A percentile compares a stretch with the other conserved stretches of the same genome.
These are phyloP conservation scores for Rotaria socialis DNA, from an alignment of 2,888 invertebrate genomes.

Conservation along the genomic window DNA sequence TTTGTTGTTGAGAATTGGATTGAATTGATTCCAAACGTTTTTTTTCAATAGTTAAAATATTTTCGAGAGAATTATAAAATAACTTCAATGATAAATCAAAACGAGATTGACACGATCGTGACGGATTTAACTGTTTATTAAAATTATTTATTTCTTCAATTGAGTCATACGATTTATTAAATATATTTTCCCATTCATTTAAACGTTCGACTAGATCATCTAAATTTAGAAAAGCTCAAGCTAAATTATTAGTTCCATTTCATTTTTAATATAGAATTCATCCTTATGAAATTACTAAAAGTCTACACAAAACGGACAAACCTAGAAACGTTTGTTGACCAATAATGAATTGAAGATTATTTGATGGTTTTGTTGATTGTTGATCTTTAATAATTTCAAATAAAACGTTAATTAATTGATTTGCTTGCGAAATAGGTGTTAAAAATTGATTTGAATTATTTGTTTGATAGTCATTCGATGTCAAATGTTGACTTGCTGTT, in stretches of 20 bases:
- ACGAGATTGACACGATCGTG: neutral
- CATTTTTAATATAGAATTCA: too few species aligned
- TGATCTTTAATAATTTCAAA: neutral
- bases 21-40: neutral
- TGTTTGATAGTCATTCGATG: too few species aligned
- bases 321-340: neutral
- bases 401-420: neutral
- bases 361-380: neutral
- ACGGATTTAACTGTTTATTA: neutral
- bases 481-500: neutral
- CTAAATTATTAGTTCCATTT: too few species aligned
- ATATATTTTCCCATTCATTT: neutral
- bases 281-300: too few species aligned
- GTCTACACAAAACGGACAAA: neutral
- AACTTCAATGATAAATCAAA: conserved; percentile 20
- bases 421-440: conserved; percentile 10
- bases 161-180: too few species aligned
- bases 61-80: neutral
- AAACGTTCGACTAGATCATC: neutral
- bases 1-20: neutral
- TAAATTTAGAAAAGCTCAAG: neutral
- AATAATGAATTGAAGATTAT: neutral
- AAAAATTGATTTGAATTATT: neutral
- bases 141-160: too few species aligned
- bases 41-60: neutral